These are phyloP conservation scores for Macrostomum lignano DNA, from an alignment of 1,140 invertebrate genomes.

Conservation along the genomic window DNA sequence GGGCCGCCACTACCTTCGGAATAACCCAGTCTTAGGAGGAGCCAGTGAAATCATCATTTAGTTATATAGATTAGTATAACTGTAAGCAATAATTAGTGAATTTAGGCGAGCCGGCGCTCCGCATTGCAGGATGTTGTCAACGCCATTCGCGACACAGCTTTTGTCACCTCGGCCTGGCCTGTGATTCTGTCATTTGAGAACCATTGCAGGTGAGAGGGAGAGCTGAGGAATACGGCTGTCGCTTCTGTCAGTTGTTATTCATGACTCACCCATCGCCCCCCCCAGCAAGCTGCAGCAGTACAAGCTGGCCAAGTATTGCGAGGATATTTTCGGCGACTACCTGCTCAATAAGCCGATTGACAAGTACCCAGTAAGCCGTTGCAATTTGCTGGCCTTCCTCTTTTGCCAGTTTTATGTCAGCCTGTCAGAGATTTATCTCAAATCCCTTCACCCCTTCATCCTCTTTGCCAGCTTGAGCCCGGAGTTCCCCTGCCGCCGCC, in stretches of 20 bases:
- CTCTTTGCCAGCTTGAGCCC: constrained; percentile 34
- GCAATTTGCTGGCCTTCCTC: background rate
- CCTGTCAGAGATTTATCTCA: too few relatives aligned
- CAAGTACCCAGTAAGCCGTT: constrained; percentile 14
- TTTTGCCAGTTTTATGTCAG: constrained; percentile 4
- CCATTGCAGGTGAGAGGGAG: constrained; percentile 46
- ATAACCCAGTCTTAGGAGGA: too few relatives aligned
- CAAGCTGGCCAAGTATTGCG: constrained; percentile 86
- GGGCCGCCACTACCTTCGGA: too few relatives aligned
- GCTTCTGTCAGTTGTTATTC: too few relatives aligned
- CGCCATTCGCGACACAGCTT: constrained; percentile 80
- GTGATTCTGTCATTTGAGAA: constrained; percentile 90
- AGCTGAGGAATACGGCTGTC: too few relatives aligned
- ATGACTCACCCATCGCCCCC: constrained; percentile 5
- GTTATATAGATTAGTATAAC: background rate
- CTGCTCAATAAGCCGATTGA: constrained; percentile 18
- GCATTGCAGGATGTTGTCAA: constrained; percentile 52
- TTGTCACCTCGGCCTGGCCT: constrained; percentile 84
- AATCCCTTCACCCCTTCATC: background rate
- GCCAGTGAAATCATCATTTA: too few relatives aligned
- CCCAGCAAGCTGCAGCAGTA: constrained; percentile 59
- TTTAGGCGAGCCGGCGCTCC: background rate
- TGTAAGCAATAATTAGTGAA: background rate
- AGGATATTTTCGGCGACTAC: constrained; percentile 73
- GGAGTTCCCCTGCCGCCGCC: constrained; percentile 59